A percentile compares a stretch with the other conserved stretches of the same genome.
phyloP scores from a whole-genome alignment of 1,140 invertebrate species.

The Drosophila carrolli region DNA sequence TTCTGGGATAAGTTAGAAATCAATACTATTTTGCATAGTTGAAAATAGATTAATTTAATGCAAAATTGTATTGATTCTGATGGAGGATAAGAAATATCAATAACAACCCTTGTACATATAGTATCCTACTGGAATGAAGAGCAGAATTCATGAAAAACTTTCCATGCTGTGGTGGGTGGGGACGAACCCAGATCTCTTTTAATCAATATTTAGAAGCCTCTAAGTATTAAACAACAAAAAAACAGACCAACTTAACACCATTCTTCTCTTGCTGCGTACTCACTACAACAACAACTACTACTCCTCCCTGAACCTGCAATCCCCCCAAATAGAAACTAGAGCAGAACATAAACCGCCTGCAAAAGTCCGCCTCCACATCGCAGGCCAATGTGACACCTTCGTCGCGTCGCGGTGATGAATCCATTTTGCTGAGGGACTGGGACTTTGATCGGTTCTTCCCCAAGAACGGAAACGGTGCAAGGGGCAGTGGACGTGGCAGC shows the following conservation, averaged over 20 bases:
- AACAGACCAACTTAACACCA: conserved; percentile 51
- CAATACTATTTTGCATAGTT: no score
- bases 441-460: conserved; percentile 93
- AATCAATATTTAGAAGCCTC: conserved; percentile 44
- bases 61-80: no score
- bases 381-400: conserved; percentile 56
- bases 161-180: conserved; percentile 64
- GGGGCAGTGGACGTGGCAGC: conserved; percentile 28
- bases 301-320: conserved; percentile 29
- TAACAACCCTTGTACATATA: background rate
- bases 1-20: background rate
- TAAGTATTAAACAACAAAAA: conserved; percentile 43
- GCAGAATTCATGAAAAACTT: conserved; percentile 80
- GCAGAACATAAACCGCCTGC: conserved; percentile 78
- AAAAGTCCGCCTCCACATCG: conserved; percentile 84
- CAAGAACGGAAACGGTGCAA: conserved; percentile 58
- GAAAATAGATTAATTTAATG: no score
- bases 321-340: conserved; percentile 73
- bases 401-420: conserved; percentile 38
- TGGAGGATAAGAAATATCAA: background rate
- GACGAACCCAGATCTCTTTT: conserved; percentile 9
- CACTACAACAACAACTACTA: conserved; percentile 49
- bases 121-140: conserved; percentile 56
- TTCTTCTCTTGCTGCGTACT: conserved; percentile 79
- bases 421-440: conserved; percentile 90